phyloP scores from a whole-genome alignment of 2,797 vertebrate genomes.

The Sylvia borin region DNA sequence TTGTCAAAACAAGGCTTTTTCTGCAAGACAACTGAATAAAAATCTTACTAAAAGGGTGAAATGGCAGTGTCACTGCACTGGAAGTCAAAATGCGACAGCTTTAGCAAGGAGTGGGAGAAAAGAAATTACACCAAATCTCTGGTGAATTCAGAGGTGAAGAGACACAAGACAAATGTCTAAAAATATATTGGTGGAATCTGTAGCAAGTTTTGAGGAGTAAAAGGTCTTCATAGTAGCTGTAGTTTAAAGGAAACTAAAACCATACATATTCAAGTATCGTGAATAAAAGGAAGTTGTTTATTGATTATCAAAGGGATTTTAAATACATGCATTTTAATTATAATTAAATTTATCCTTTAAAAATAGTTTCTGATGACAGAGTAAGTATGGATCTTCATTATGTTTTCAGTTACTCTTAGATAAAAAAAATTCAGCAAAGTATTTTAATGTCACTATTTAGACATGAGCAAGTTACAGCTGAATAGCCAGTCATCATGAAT shows the following conservation, averaged over 20 bases:
- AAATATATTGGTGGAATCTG: neutral
- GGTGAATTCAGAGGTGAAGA: slow-evolving; percentile 2
- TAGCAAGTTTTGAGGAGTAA: neutral
- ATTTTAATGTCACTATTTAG: neutral
- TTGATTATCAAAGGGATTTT: neutral
- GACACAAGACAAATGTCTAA: neutral
- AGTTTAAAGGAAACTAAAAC: neutral
- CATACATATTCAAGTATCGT: neutral
- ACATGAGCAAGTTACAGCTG: neutral
- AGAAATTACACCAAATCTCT: neutral
- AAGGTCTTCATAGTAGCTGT: neutral
- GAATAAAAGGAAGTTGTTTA: neutral
- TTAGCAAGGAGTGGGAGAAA: neutral
- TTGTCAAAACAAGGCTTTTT: slow-evolving; percentile 20
- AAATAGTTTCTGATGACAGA: neutral
- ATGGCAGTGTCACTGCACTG: neutral
- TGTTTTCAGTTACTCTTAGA: neutral
- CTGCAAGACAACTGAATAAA: neutral
- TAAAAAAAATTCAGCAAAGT: neutral
- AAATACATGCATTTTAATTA: neutral
- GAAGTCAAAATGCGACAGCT: neutral
- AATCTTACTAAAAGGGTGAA: neutral
- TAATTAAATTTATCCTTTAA: neutral
- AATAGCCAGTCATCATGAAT: neutral
- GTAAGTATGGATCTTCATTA: neutral